phyloP scores from a whole-genome alignment of 1,140 invertebrate genomes.

The Danaus plexippus region DNA sequence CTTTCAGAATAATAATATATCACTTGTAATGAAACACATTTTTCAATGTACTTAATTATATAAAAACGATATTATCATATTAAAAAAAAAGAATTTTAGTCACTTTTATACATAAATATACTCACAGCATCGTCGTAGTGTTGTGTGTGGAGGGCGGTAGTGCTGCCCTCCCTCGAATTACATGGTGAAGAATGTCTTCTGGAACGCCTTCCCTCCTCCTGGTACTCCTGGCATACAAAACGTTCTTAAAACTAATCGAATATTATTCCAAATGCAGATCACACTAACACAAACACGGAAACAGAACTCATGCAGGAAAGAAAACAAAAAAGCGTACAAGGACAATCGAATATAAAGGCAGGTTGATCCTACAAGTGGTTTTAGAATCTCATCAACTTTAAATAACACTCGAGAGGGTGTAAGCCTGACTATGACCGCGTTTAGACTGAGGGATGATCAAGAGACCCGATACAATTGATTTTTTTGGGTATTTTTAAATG shows the following conservation, averaged over 20 bases:
- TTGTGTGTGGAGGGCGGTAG: constrained; percentile 72
- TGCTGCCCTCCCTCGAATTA: constrained; percentile 73
- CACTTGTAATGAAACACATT: no score
- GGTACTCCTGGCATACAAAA: constrained; percentile 68
- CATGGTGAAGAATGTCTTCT: constrained; percentile 77
- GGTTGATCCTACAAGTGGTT: constrained; percentile 1
- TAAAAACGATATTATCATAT: not conserved
- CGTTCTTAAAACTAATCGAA: constrained; percentile 3
- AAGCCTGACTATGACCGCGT: constrained; percentile 33
- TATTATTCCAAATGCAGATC: not conserved
- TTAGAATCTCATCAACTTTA: not conserved
- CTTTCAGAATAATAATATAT: no score
- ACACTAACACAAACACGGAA: constrained; percentile 8
- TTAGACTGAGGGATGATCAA: constrained; percentile 46
- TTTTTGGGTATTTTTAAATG: constrained; percentile 58
- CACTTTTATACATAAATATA: constrained; percentile 24
- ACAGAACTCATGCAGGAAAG: constrained; percentile 23
- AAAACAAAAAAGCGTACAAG: constrained; percentile 24
- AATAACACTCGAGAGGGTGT: constrained; percentile 15
- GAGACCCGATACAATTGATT: constrained; percentile 52
- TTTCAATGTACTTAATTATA: not conserved
- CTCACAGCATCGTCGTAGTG: constrained; percentile 79
- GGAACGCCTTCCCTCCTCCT: constrained; percentile 74
- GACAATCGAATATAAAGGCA: constrained; percentile 8
- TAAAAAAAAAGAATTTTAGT: no score